Percentiles rank a stretch among this genome's conserved stretches.
Evolutionary conservation across 2,888 invertebrate genomes (phyloP).

Genomic region (Horisme vitalbata): DNA sequence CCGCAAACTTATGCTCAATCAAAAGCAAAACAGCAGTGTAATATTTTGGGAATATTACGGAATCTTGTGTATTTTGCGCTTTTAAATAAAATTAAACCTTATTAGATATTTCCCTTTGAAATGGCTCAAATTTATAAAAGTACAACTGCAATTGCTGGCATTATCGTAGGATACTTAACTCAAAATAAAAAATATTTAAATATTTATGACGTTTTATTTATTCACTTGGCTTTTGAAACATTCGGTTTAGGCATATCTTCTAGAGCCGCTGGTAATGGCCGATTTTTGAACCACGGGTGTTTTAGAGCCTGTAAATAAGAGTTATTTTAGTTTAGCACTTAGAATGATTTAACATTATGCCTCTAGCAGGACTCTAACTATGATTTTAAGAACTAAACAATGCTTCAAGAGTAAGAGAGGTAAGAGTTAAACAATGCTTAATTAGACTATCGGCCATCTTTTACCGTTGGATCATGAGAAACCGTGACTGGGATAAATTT

Average conservation of each 20-base stretch:
- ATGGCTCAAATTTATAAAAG: constrained; percentile 42
- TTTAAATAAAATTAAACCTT: neutral
- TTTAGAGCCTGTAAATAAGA: constrained; percentile 85
- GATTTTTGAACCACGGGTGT: constrained; percentile 87
- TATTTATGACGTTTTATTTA: constrained; percentile 31
- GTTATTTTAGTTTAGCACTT: neutral
- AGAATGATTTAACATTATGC: too few relatives aligned
- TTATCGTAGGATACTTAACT: constrained; percentile 49
- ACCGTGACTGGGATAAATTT: too few relatives aligned
- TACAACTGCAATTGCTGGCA: constrained; percentile 64
- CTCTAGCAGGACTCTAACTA: too few relatives aligned
- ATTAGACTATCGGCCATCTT: too few relatives aligned
- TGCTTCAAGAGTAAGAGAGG: too few relatives aligned
- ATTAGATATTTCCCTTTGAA: constrained; percentile 6
- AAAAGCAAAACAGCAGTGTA: too few relatives aligned
- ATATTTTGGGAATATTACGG: too few relatives aligned
- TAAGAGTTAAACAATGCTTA: too few relatives aligned
- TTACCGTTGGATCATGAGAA: too few relatives aligned
- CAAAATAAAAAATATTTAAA: constrained; percentile 45
- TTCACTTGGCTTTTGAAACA: constrained; percentile 50
- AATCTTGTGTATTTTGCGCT: too few relatives aligned
- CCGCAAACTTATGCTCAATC: too few relatives aligned
- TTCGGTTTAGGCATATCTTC: constrained; percentile 87
- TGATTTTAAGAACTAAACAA: too few relatives aligned
- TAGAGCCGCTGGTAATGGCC: constrained; percentile 85